phyloP scores from a whole-genome alignment of 1,140 invertebrate genomes.

The Manduca sexta region DNA sequence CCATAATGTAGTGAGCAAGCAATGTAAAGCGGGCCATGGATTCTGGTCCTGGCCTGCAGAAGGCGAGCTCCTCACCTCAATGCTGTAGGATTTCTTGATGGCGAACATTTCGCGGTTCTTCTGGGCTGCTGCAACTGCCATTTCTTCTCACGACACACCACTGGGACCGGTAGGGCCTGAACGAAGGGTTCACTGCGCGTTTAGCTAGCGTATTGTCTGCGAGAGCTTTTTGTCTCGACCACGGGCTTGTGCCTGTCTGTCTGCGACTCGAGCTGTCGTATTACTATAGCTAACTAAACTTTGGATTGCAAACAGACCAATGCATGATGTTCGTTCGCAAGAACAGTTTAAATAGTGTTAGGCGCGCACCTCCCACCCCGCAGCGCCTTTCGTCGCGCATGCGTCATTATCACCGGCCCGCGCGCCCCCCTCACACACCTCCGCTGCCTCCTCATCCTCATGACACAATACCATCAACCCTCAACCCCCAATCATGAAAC shows the following conservation, averaged over 20 bases:
- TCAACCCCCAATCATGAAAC: neutral
- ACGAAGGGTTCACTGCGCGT: constrained; percentile 65
- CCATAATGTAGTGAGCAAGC: constrained; percentile 15
- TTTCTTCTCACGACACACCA: constrained; percentile 64
- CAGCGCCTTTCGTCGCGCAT: constrained; percentile 56
- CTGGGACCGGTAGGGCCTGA: constrained; percentile 56
- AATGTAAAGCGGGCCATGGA: constrained; percentile 9
- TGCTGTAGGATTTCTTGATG: constrained; percentile 97
- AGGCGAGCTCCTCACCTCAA: constrained; percentile 84
- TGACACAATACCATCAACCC: constrained; percentile 20
- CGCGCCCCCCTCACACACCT: constrained; percentile 23
- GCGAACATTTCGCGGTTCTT: constrained; percentile 95
- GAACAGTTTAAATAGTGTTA: constrained; percentile 73
- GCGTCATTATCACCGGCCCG: constrained; percentile 45
- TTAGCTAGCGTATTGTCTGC: constrained; percentile 70
- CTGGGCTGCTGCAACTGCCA: constrained; percentile 90
- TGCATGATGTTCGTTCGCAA: constrained; percentile 69
- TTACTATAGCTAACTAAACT: constrained; percentile 71
- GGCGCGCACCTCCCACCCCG: constrained; percentile 59
- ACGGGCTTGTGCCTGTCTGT: constrained; percentile 72
- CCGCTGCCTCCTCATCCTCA: constrained; percentile 15
- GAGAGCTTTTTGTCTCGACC: constrained; percentile 69
- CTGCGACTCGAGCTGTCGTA: constrained; percentile 67
- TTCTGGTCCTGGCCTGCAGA: constrained; percentile 9
- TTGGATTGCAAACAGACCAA: constrained; percentile 73